These are phyloP conservation scores for Listrodromus nycthemerus DNA, from an alignment of 2,888 invertebrate species.

Conservation along the genomic window DNA sequence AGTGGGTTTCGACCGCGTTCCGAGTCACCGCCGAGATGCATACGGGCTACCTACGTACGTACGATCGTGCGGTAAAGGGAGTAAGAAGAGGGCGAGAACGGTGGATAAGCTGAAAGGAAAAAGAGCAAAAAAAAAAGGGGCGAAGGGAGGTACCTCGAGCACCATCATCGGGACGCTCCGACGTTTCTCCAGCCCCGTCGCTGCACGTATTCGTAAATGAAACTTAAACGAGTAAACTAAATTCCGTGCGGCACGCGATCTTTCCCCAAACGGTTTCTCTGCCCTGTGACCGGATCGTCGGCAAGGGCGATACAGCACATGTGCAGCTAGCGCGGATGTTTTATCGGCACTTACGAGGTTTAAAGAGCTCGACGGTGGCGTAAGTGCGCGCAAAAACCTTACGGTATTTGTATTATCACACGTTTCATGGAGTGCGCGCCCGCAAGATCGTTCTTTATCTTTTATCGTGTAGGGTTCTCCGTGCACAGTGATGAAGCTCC, in stretches of 20 bases:
- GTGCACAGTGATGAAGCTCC: no score
- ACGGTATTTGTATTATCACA: slow-evolving; percentile 11
- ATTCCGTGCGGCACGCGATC: slow-evolving; percentile 73
- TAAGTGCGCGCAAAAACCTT: slow-evolving; percentile 22
- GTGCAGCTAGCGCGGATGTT: slow-evolving; percentile 15
- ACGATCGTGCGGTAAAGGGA: slow-evolving; percentile 8
- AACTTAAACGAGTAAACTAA: slow-evolving; percentile 76
- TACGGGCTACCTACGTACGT: slow-evolving; percentile 2
- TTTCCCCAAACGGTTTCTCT: slow-evolving; percentile 44
- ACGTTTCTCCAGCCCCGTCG: slow-evolving; percentile 29
- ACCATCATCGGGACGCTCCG: slow-evolving; percentile 38
- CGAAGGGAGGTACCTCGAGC: slow-evolving; percentile 36
- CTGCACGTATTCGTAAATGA: slow-evolving; percentile 72
- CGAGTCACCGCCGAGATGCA: slow-evolving; percentile 22
- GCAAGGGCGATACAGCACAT: slow-evolving; percentile 18
- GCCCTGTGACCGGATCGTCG: slow-evolving; percentile 35
- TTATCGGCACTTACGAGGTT: slow-evolving; percentile 44
- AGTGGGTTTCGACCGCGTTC: slow-evolving; percentile 23
- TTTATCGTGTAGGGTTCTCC: no score
- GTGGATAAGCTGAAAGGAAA: slow-evolving; percentile 36
- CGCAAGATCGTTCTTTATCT: no score
- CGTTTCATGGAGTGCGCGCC: not conserved
- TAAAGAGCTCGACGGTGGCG: slow-evolving; percentile 36
- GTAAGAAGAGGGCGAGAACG: slow-evolving; percentile 42
- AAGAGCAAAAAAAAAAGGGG: slow-evolving; percentile 19